A percentile compares a stretch with the other conserved stretches of the same genome.
Evolutionary conservation across 2,888 invertebrate genomes (phyloP).

Genomic region (Dynastes grantii): DNA sequence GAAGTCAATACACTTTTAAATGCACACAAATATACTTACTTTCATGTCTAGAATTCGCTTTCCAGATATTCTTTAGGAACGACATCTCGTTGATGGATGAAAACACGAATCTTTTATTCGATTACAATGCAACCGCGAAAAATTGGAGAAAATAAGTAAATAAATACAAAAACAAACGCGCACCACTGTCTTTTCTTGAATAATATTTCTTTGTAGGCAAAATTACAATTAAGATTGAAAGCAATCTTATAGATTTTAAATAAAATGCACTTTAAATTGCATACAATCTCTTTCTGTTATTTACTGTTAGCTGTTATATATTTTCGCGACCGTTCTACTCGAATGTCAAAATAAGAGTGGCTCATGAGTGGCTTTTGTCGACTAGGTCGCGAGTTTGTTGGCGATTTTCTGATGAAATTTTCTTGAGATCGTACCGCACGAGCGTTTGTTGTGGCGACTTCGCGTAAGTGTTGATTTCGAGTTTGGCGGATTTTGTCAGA

Average conservation of each 20-base stretch:
- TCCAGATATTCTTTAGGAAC: slow-evolving; percentile 79
- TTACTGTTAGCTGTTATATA: slow-evolving; percentile 10
- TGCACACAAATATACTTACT: slow-evolving; percentile 72
- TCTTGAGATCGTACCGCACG: slow-evolving; percentile 9
- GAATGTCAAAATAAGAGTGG: slow-evolving; percentile 41
- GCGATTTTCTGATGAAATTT: slow-evolving; percentile 47
- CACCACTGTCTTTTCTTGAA: slow-evolving; percentile 1
- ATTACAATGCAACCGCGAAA: not conserved
- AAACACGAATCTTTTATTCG: slow-evolving; percentile 16
- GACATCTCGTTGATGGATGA: slow-evolving; percentile 69
- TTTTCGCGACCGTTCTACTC: slow-evolving; percentile 26
- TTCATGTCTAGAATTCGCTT: slow-evolving; percentile 79
- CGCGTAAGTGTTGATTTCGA: not conserved
- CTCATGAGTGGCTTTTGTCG: slow-evolving; percentile 38
- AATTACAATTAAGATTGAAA: not conserved
- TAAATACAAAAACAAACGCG: slow-evolving; percentile 1
- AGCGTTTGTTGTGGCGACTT: not conserved
- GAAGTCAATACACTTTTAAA: slow-evolving; percentile 32
- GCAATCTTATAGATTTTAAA: not conserved
- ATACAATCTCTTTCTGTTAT: not conserved
- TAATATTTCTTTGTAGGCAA: slow-evolving; percentile 4
- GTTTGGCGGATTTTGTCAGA: slow-evolving; percentile 23
- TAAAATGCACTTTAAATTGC: slow-evolving; percentile 1
- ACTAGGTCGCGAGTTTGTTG: slow-evolving; percentile 19
- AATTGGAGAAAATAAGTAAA: not conserved